Evolutionary conservation across 2,113 vertebrate species (phyloP).

Genomic region (Diphyllodes magnificus): DNA sequence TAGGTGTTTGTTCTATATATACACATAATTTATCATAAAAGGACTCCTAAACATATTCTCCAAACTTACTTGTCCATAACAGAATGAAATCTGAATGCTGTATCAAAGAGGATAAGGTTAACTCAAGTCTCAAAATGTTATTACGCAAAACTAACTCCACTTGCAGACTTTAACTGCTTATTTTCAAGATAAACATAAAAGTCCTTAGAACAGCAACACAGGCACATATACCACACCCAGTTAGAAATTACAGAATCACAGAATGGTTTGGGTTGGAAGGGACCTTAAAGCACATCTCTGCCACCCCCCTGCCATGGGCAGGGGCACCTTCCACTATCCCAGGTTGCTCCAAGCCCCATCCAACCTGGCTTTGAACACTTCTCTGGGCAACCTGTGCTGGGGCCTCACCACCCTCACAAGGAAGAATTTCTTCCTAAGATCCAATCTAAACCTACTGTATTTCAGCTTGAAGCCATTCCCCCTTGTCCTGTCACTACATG

Average conservation of each 20-base stretch:
- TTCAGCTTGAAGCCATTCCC: neutral
- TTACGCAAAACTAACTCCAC: neutral
- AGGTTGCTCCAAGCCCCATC: neutral
- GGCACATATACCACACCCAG: neutral
- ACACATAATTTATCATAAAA: slow-evolving; percentile 48
- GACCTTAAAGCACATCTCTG: neutral
- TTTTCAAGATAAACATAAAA: neutral
- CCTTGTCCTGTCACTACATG: neutral
- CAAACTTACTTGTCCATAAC: neutral
- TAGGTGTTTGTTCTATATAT: slow-evolving; percentile 19
- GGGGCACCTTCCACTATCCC: fast-evolving
- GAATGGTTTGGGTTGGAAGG: neutral
- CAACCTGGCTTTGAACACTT: neutral
- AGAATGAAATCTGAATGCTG: neutral
- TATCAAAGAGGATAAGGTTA: neutral
- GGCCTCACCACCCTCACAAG: neutral
- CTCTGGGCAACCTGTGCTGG: neutral
- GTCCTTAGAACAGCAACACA: neutral
- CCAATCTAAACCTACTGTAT: neutral
- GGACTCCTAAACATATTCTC: slow-evolving; percentile 24
- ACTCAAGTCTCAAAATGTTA: neutral
- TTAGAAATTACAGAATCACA: neutral
- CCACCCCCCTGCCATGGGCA: neutral
- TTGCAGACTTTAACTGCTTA: neutral
- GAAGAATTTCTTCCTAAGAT: neutral